These are phyloP conservation scores for Chymomyza amoena DNA, from an alignment of 2,888 invertebrate genomes.

Conservation along the genomic window DNA sequence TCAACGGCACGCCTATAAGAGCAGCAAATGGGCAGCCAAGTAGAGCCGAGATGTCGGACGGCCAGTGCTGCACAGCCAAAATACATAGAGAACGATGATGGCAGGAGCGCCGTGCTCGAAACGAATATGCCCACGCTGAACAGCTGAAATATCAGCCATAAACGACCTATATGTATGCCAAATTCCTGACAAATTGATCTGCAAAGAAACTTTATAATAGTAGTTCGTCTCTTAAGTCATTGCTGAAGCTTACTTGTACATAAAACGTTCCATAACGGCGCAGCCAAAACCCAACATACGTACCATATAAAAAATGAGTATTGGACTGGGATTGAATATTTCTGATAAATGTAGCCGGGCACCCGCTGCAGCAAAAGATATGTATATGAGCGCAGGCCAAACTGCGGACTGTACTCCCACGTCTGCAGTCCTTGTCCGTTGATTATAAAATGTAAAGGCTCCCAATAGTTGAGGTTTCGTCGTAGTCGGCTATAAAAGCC, in stretches of 20 bases:
- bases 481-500: slow-evolving; percentile 97
- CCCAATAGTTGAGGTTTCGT: slow-evolving; percentile 99
- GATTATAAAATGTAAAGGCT: slow-evolving; percentile 92
- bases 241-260: slow-evolving; percentile 89
- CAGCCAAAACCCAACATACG: slow-evolving; percentile 89
- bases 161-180: no score
- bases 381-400: no score
- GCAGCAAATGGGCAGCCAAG: slow-evolving; percentile 99
- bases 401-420: slow-evolving; percentile 99
- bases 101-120: no score
- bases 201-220: slow-evolving; percentile 62
- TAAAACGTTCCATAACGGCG: slow-evolving; percentile 92
- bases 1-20: slow-evolving; percentile 93
- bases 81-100: slow-evolving; percentile 97
- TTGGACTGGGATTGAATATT: slow-evolving; percentile 88
- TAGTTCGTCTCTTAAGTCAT: neutral
- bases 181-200: no score
- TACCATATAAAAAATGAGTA: slow-evolving; percentile 92
- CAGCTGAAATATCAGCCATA: no score
- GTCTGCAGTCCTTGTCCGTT: slow-evolving; percentile 98
- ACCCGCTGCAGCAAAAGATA: slow-evolving; percentile 92
- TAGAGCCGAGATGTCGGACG: slow-evolving; percentile 89
- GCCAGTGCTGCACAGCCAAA: slow-evolving; percentile 90
- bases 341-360: slow-evolving; percentile 90
- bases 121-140: no score